Percentiles rank a stretch among this genome's conserved stretches.
phyloP scores from a whole-genome alignment of 2,113 vertebrate species.

The Bolborhynchus lineola region DNA sequence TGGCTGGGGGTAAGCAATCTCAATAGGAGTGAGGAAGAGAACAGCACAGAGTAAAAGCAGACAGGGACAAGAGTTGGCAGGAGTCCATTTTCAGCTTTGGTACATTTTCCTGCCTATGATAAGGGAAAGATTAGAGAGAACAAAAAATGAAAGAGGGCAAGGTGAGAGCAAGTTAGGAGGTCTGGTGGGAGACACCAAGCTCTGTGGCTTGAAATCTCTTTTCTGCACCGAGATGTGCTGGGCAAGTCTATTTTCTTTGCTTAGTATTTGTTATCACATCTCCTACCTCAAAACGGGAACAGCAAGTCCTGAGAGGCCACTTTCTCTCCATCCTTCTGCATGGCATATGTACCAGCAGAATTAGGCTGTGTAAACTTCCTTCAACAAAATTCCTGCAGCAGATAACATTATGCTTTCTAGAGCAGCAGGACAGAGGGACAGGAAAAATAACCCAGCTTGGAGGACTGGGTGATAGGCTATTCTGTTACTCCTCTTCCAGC shows the following conservation, averaged over 20 bases:
- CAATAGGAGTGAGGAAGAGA: background rate
- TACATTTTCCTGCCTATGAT: background rate
- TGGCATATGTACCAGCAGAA: background rate
- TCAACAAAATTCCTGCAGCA: background rate
- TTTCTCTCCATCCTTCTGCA: background rate
- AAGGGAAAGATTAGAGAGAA: background rate
- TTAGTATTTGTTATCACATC: background rate
- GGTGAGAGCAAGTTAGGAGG: background rate
- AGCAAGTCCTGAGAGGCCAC: background rate
- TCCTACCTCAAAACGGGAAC: background rate
- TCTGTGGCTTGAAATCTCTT: background rate
- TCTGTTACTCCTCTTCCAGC: background rate
- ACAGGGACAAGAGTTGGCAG: background rate
- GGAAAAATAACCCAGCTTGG: background rate
- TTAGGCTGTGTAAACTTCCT: background rate
- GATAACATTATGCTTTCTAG: background rate
- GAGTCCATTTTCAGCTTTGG: background rate
- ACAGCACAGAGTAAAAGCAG: background rate
- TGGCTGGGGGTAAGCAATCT: background rate
- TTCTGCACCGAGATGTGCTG: background rate
- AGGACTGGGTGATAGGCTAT: background rate
- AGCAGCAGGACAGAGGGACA: background rate
- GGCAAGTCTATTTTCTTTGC: background rate
- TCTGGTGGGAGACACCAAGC: background rate
- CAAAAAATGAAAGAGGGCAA: background rate